Evolutionary conservation across 2,113 vertebrate species (phyloP).

Genomic region (Panurus biarmicus): DNA sequence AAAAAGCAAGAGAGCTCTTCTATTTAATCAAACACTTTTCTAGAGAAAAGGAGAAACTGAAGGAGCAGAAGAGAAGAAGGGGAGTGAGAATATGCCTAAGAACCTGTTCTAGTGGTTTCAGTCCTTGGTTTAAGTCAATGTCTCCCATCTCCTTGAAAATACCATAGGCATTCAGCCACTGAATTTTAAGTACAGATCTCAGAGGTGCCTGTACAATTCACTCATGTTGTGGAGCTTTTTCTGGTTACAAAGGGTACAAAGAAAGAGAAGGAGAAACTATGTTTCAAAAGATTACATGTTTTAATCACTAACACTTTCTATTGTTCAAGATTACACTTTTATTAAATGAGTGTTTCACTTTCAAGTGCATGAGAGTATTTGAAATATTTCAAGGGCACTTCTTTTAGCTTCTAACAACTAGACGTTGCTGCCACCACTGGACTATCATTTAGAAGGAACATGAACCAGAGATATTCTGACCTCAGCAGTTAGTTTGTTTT

Average conservation of each 20-base stretch:
- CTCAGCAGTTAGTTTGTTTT: not conserved
- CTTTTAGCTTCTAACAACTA: conserved; percentile 36
- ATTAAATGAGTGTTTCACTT: conserved; percentile 55
- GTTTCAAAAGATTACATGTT: conserved; percentile 8
- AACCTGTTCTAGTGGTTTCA: conserved; percentile 49
- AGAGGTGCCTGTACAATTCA: not conserved
- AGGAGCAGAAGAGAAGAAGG: not conserved
- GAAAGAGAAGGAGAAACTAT: not conserved
- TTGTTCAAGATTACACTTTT: conserved; percentile 32
- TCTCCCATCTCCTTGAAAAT: conserved; percentile 27
- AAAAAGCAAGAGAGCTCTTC: conserved; percentile 23
- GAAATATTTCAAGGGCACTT: conserved; percentile 63
- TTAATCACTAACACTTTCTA: not conserved
- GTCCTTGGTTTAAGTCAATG: conserved; percentile 7
- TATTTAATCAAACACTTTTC: conserved; percentile 37
- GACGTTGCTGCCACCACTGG: conserved; percentile 64
- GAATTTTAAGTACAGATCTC: not conserved
- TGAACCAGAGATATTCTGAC: not conserved
- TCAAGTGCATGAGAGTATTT: conserved; percentile 57
- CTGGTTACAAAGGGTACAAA: not conserved
- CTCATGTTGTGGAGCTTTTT: not conserved
- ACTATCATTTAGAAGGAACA: conserved; percentile 13
- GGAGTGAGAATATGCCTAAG: not conserved
- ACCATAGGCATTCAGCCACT: not conserved
- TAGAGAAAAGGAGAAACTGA: not conserved